Evolutionary conservation across 2,113 vertebrate species (phyloP).

Genomic region (Suricata suricatta): DNA sequence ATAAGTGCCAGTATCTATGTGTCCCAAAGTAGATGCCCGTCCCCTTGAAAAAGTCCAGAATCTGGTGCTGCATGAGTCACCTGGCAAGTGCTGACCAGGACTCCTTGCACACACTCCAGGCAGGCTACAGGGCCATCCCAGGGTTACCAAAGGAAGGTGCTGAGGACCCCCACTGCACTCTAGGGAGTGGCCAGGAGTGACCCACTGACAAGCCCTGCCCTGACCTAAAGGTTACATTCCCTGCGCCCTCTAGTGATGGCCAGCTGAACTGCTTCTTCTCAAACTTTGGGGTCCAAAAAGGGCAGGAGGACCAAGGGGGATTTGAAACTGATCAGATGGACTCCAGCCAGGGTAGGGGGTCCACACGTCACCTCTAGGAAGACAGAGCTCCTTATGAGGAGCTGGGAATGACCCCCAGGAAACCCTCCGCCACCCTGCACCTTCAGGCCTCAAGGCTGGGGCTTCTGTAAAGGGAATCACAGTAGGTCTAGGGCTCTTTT

Average conservation of each 20-base stretch:
- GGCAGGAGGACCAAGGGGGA: not conserved
- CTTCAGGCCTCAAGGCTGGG: constrained; percentile 79
- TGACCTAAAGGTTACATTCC: constrained; percentile 74
- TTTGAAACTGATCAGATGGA: not conserved
- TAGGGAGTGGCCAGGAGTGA: not conserved
- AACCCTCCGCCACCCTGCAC: not conserved
- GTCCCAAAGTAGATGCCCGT: not conserved
- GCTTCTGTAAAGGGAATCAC: constrained; percentile 83
- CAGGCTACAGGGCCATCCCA: not conserved
- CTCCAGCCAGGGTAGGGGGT: not conserved
- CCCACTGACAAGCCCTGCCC: not conserved
- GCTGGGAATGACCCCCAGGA: not conserved
- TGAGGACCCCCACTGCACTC: not conserved
- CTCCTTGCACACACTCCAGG: not conserved
- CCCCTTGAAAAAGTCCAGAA: not conserved
- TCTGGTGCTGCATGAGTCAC: too few species aligned
- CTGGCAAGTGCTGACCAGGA: not conserved
- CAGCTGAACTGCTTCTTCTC: constrained; percentile 36
- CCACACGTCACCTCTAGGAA: not conserved
- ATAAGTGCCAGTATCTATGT: not conserved
- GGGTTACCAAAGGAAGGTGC: not conserved
- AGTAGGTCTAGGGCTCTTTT: not conserved
- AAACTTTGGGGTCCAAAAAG: not conserved
- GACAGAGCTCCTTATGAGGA: not conserved
- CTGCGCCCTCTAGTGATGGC: constrained; percentile 87